These are phyloP conservation scores for Drosophila meridiana DNA, from an alignment of 2,888 invertebrate genomes.

Conservation along the genomic window DNA sequence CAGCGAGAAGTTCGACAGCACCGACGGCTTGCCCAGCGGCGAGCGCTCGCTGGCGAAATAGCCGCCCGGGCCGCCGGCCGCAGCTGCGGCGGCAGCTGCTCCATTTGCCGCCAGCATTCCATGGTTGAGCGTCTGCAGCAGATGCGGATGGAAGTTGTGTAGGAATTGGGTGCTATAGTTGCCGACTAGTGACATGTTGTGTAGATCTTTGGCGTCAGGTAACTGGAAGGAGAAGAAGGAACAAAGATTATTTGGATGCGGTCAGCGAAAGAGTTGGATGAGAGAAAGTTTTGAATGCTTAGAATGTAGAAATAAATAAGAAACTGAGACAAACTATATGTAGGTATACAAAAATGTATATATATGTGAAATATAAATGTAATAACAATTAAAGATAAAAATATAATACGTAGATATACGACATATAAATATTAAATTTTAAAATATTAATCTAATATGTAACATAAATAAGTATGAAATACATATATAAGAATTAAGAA, in stretches of 20 bases:
- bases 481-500: no score
- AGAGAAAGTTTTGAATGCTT: background rate
- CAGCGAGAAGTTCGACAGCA: constrained; percentile 88
- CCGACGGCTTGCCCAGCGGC: constrained; percentile 86
- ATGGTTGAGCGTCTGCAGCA: constrained; percentile 88
- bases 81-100: constrained; percentile 79
- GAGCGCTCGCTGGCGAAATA: constrained; percentile 86
- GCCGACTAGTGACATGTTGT: constrained; percentile 88
- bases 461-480: no score
- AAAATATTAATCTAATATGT: no score
- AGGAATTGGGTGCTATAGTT: constrained; percentile 89
- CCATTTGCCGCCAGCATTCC: constrained; percentile 86
- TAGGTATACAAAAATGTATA: background rate
- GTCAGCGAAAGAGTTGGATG: background rate
- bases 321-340: background rate
- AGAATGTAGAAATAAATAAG: background rate
- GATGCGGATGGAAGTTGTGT: constrained; percentile 90
- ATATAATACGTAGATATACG: background rate
- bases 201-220: constrained; percentile 88
- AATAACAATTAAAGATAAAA: background rate
- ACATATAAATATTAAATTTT: background rate
- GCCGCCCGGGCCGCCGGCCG: constrained; percentile 79
- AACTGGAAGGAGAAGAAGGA: constrained; percentile 68
- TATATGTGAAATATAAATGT: background rate
- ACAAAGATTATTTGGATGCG: background rate